These are phyloP conservation scores for Leptatherina wallacei DNA, from an alignment of 2,797 vertebrate genomes.

Conservation along the genomic window DNA sequence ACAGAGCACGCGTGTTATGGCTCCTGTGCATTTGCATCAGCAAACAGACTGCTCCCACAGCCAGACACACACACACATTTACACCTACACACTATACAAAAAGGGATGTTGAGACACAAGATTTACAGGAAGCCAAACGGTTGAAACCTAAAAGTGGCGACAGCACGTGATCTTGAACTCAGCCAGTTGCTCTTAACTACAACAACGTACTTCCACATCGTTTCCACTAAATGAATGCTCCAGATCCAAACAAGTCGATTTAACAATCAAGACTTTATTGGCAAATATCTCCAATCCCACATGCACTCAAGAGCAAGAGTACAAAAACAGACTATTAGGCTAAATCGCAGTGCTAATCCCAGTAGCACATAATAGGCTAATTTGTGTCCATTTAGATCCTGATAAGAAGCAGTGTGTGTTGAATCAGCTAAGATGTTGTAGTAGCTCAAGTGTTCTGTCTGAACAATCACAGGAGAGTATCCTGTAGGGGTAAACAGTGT, in stretches of 20 bases:
- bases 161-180: conserved; percentile 19
- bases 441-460: conserved; percentile 69
- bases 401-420: conserved; percentile 63
- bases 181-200: neutral
- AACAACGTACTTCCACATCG: conserved; percentile 8
- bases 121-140: conserved; percentile 65
- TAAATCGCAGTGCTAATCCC: conserved; percentile 70
- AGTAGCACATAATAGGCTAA: conserved; percentile 72
- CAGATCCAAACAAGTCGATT: conserved; percentile 26
- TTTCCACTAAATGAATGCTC: conserved; percentile 16
- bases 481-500: conserved; percentile 69
- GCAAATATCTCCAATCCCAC: conserved; percentile 43
- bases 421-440: conserved; percentile 47
- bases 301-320: conserved; percentile 42
- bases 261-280: conserved; percentile 42
- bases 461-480: conserved; percentile 70
- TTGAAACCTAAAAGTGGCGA: conserved; percentile 45
- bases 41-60: conserved; percentile 29
- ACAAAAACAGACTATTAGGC: conserved; percentile 60
- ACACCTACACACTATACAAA: conserved; percentile 16
- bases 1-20: conserved; percentile 34
- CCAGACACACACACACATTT: conserved; percentile 10
- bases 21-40: conserved; percentile 52
- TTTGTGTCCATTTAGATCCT: conserved; percentile 73
- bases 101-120: conserved; percentile 58